phyloP scores from a whole-genome alignment of 2,113 vertebrate genomes.

The Geothlypis trichas region DNA sequence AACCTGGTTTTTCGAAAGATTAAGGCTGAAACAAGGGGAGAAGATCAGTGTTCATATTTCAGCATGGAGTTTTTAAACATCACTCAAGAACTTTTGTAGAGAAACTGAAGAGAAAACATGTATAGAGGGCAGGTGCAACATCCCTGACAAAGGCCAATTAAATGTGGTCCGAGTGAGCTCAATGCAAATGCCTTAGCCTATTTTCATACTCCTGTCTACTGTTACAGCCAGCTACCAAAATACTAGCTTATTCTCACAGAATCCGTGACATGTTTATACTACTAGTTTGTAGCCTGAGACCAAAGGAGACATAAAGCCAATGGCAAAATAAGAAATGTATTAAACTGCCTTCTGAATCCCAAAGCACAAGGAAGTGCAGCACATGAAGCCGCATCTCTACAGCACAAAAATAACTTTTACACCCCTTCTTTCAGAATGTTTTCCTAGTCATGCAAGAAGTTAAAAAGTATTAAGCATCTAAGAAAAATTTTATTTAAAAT shows the following conservation, averaged over 20 bases:
- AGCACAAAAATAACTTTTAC: neutral
- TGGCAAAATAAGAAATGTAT: neutral
- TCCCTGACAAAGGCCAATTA: neutral
- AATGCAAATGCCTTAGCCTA: neutral
- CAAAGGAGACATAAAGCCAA: neutral
- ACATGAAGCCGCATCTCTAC: neutral
- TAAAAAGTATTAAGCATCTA: neutral
- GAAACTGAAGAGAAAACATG: neutral
- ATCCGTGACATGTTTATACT: neutral
- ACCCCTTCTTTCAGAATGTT: neutral
- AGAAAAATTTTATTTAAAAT: neutral
- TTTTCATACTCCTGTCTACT: neutral
- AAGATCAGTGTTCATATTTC: neutral
- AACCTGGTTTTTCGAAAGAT: neutral
- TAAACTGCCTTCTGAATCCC: neutral
- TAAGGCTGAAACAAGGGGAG: neutral
- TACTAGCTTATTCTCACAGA: neutral
- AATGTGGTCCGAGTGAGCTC: neutral
- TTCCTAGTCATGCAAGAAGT: neutral
- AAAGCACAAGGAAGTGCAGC: neutral
- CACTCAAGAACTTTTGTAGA: neutral
- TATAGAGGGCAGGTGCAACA: neutral
- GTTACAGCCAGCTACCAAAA: neutral
- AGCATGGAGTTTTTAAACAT: neutral
- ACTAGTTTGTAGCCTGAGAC: neutral